Base-by-base conservation (phyloP, 2,888 invertebrate genomes). In the Vanessa cardui region DNA sequence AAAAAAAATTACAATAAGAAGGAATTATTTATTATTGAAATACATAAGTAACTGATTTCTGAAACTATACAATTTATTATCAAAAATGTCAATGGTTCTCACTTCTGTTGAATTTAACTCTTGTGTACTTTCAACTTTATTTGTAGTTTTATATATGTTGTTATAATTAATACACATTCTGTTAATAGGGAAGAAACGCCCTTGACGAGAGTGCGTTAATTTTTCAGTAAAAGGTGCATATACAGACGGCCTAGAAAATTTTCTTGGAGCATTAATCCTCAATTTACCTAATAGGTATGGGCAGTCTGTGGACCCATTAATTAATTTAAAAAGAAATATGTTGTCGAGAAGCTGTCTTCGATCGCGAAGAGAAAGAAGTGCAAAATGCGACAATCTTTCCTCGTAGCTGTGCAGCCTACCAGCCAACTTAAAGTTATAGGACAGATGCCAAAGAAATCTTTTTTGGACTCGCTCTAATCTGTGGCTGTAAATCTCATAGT, bases 261-360 rank as follows among this genome's bases (percentile, higher is more conserved):
- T 26, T 26, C 26, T 26, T 26, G 26, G 26, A 26, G 26, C 26
- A 26, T 26, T 26, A 26, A 26, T 26, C 26, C 26, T 26, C 26
- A 26, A 26, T 26, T 26, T 26, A 26, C 26, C 26, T 26, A 26
- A 26, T 26, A 50, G 15, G 50, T 50, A 50, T 50, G 50, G 5
- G 50, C 50, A 50, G 50, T 50, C 50, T 50, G 50, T 50, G 50
- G 50, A 50, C 50, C 16, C 50, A 50, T 50, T 50, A 50, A 50
- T 50, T 50, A 50, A 50, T 50, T 50, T 50, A 20, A 50, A 50
- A 50, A 50, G 50, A 50, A 50, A 50, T 45, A 45, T 45, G 45
- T 45, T 45, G 45, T 45, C 45, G 45, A 45, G 45, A 45, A 45
- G 45, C 45, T 45, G 45, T 15, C 45, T 26, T 3, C 26, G 26